Evolutionary conservation across 1,140 invertebrate species (phyloP), one percentile per base, ranked within the genome.

Genomic region (Colletes latitarsis): DNA sequence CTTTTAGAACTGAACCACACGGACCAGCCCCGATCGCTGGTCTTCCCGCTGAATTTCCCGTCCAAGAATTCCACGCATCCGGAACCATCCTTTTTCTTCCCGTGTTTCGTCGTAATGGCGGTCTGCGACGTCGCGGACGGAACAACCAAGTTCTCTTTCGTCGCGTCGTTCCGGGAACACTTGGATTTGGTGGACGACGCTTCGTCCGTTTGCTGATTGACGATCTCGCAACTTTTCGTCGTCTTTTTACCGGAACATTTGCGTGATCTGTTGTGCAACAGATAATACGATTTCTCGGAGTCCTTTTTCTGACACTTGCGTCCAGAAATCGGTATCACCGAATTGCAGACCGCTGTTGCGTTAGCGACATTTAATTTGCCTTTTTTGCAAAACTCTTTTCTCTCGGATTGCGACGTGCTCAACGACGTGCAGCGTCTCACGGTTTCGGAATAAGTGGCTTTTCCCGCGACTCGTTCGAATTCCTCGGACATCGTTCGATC

Each of bases 401-500:
- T 84, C 8, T 70, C 76, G 12, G 49, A 77, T 17, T 73, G 64
- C 10, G 62, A 19, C 0, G 64, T n/a, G 30, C n/a, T 86, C n/a
- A 83, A 62, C 21, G 79, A 68, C 0, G 82, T 73, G 14, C 83
- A 89, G 57, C 88, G 84, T 68, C 89, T 83, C 3, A 91, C 90
- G 1, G 91, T 92, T 58, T 92, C 92, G 3, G 92, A 92, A 53
- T 92, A 92, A 1, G 90, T 92, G 14, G 88, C 89, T 46, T 82
- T 88, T 15, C 87, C 89, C 0, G 84, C 60, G 4, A 79, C n/a
- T 6, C 62, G 68, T 49, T 86, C 80, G 5, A 49, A 53, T 14
- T 86, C 79, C 6, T 77, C 82, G 0, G 77, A 55, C 4, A 67
- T 60, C 5, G 62, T 58, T 57, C 60, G 63, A 6, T 39, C 64